These are phyloP conservation scores for Deilephila porcellus DNA, from an alignment of 2,888 invertebrate species.

Conservation along the genomic window DNA sequence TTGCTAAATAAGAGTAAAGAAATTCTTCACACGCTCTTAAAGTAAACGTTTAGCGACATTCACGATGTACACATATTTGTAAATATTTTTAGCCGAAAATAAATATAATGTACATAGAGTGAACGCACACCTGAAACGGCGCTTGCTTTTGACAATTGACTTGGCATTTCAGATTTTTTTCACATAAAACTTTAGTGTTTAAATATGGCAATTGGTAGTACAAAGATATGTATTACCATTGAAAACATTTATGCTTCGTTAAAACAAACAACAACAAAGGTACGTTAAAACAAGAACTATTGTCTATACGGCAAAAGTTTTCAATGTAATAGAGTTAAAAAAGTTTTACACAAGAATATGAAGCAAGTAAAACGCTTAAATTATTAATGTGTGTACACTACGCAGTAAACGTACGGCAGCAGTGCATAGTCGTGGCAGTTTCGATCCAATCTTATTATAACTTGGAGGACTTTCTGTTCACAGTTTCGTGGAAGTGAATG, in stretches of 20 bases:
- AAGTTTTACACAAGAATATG: constrained; percentile 13
- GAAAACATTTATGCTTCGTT: background rate
- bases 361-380: constrained; percentile 29
- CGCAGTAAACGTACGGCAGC: constrained; percentile 29
- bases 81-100: background rate
- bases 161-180: background rate
- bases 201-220: too few species aligned
- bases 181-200: background rate
- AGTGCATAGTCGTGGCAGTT: constrained; percentile 44
- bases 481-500: constrained; percentile 45
- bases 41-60: background rate
- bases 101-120: background rate
- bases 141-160: background rate
- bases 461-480: constrained; percentile 52
- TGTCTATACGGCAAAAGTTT: background rate
- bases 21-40: background rate
- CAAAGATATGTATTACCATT: too few species aligned
- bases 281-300: background rate
- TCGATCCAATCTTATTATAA: constrained; percentile 60
- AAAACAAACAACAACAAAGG: constrained; percentile 1
- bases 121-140: background rate
- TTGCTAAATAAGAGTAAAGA: background rate
- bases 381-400: constrained; percentile 34
- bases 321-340: background rate
- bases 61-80: background rate